Evolutionary conservation across 2,113 vertebrate genomes (phyloP).

Genomic region (Odobenus rosmarus): DNA sequence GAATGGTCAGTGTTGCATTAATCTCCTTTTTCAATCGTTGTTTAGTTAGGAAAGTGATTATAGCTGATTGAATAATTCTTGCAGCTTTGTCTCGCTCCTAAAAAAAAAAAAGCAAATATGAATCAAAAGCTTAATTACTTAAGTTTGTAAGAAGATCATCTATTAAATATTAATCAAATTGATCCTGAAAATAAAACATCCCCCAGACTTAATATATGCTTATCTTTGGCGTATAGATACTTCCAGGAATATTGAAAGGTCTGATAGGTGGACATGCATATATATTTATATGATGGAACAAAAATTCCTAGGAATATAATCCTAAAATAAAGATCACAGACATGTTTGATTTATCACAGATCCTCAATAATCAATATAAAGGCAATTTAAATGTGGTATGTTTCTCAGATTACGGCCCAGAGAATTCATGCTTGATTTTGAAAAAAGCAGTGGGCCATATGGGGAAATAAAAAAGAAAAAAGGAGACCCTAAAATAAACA

Average conservation of each 20-base stretch:
- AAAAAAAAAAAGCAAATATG: neutral
- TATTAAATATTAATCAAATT: neutral
- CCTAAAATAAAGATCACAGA: neutral
- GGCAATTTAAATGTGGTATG: neutral
- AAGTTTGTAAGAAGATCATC: neutral
- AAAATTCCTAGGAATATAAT: neutral
- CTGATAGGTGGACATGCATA: neutral
- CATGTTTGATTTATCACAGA: neutral
- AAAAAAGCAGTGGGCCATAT: neutral
- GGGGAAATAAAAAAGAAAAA: neutral
- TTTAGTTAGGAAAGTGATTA: constrained; percentile 85
- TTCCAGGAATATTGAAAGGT: neutral
- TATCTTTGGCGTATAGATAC: neutral
- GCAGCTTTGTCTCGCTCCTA: constrained; percentile 90
- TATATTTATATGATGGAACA: neutral
- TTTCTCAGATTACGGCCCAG: neutral
- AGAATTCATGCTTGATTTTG: neutral
- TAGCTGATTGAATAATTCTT: constrained; percentile 86
- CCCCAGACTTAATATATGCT: neutral
- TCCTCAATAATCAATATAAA: neutral
- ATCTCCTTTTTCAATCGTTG: constrained; percentile 75
- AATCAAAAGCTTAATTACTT: neutral
- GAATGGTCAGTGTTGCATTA: constrained; percentile 87
- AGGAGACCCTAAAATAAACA: neutral
- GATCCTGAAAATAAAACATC: neutral